These are phyloP conservation scores for Lochmaea capreae DNA, from an alignment of 2,888 invertebrate species.

Conservation along the genomic window DNA sequence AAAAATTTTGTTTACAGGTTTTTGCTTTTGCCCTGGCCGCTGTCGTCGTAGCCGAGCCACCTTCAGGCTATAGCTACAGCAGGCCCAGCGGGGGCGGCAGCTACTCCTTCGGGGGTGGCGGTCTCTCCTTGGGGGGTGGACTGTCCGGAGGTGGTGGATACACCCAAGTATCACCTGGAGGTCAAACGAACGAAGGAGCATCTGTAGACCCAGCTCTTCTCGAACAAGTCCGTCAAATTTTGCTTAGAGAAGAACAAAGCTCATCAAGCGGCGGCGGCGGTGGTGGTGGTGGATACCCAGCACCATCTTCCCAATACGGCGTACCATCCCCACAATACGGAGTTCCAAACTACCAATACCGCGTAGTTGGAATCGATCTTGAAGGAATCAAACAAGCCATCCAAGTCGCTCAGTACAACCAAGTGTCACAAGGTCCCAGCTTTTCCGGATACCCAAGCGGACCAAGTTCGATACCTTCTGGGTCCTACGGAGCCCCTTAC, in stretches of 20 bases:
- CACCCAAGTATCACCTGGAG: slow-evolving; percentile 81
- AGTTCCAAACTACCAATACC: slow-evolving; percentile 69
- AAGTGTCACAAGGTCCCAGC: slow-evolving; percentile 68
- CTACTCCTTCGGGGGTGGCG: slow-evolving; percentile 64
- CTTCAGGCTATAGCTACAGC: slow-evolving; percentile 80
- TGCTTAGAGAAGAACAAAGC: slow-evolving; percentile 82
- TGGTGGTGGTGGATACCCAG: slow-evolving; percentile 68
- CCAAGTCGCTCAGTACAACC: slow-evolving; percentile 88
- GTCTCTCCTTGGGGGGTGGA: slow-evolving; percentile 54
- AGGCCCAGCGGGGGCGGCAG: slow-evolving; percentile 70
- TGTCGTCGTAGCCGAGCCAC: slow-evolving; percentile 80
- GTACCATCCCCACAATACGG: slow-evolving; percentile 77
- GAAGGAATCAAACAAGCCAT: slow-evolving; percentile 89
- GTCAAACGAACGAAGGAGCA: slow-evolving; percentile 85
- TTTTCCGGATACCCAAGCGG: slow-evolving; percentile 66
- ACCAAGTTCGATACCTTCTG: slow-evolving; percentile 68
- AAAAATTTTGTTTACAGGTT: slow-evolving; percentile 70
- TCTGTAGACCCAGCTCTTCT: slow-evolving; percentile 83
- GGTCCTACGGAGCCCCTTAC: slow-evolving; percentile 52
- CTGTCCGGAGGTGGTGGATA: slow-evolving; percentile 75
- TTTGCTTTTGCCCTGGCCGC: slow-evolving; percentile 85
- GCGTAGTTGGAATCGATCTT: slow-evolving; percentile 86
- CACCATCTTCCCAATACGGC: slow-evolving; percentile 76
- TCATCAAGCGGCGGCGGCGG: slow-evolving; percentile 68
- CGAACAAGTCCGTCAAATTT: slow-evolving; percentile 87